Base-by-base conservation (phyloP, 1,140 invertebrate genomes). In the Streblospio benedicti region DNA sequence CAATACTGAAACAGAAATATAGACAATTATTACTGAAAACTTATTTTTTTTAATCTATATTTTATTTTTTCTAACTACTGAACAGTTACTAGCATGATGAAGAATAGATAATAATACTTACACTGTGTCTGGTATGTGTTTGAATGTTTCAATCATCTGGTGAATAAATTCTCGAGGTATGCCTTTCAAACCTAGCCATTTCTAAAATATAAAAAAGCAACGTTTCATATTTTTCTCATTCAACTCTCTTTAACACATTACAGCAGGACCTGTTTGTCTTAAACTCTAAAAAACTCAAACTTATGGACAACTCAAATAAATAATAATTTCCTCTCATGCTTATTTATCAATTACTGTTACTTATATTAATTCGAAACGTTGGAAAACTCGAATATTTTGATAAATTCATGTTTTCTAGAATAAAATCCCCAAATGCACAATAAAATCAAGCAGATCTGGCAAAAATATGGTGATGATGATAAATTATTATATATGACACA, bases 181-280 rank as follows among this genome's bases (percentile, higher is more conserved):
- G 53, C 60, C 52, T 25, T 60, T 63, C 14, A 67, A 32, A 16
- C 65, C 65, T 27, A 67, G 53, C 55, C 59, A 63, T 47, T 63
- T 66, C 65, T 67, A 35, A 27, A 57, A 56, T n/a, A 60, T 18
- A 3, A 55, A 57, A 14, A 43, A 6, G 20, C n/a, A 12, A 54
- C 18, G 1, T 32, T 20, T 18, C 31, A 32, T 4, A 54, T 2
- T 2, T 32, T 4, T 54, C 2, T 16, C 52, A 9, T 9, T 14
- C 52, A 3, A 38, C n/a, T 38, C 9, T 9, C 35, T 38, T 9
- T 9, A 38, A 9, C 35, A 38, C n/a, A 9, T 9, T 38, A 38
- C n/a, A 9, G 9, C 9, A 38, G 9, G 35, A 38, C 9, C n/a
- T 9, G 9, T 38, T n/a, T n/a, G 9, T 9, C 9, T 9, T 38